Percentiles rank a stretch among this genome's conserved stretches.
Evolutionary conservation across 1,140 invertebrate species (phyloP).

Genomic region (Conus ventricosus): DNA sequence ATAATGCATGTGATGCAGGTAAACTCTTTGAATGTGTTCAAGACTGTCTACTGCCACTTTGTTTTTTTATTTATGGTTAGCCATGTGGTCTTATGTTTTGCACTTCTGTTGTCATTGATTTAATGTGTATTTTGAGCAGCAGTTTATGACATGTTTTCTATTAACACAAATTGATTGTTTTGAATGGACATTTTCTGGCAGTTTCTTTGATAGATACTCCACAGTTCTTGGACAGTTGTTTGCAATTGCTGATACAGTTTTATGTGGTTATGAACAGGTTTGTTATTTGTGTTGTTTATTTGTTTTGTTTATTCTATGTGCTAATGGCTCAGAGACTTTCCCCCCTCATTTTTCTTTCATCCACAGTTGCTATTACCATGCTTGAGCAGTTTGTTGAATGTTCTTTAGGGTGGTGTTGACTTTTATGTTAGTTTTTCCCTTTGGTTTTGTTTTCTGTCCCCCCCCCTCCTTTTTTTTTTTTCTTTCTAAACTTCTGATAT

Average conservation of each 20-base stretch:
- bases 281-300: background rate
- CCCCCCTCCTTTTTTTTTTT: background rate
- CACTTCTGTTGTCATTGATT: background rate
- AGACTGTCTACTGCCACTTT: background rate
- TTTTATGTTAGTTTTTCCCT: too few relatives aligned
- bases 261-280: background rate
- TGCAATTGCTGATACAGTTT: background rate
- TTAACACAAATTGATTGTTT: background rate
- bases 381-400: too few relatives aligned
- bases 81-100: background rate
- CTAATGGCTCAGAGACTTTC: too few relatives aligned
- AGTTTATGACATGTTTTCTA: background rate
- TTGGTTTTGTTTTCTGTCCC: background rate
- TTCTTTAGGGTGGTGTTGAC: too few relatives aligned
- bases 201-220: background rate
- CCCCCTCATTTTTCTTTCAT: background rate
- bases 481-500: background rate
- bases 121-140: background rate
- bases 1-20: background rate
- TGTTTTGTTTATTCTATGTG: background rate
- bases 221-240: background rate
- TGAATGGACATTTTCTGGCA: background rate
- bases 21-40: slow-evolving; percentile 7
- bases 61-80: background rate
- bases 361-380: background rate